Conservation (phyloP, 35 echinoderm and acorn worm species). For the Strongylocentrotus purpuratus region DNA sequence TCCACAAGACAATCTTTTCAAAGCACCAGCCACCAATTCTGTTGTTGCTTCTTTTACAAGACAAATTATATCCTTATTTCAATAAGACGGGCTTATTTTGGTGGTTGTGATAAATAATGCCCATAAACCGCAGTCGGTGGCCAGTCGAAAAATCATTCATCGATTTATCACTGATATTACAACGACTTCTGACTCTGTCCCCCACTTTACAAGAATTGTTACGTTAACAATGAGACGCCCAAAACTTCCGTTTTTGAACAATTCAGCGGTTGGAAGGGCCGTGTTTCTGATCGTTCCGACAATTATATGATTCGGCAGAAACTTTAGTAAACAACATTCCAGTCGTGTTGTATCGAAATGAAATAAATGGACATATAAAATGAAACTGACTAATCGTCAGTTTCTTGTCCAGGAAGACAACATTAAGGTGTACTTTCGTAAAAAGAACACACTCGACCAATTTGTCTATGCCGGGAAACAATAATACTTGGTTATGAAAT, state of each 20-base stretch:
- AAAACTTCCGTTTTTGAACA: background rate
- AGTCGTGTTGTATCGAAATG: background rate
- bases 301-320: background rate
- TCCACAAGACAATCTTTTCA: background rate
- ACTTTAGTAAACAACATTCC: slow-evolving; percentile 1
- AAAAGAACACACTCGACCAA: too few species aligned
- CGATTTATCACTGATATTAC: background rate
- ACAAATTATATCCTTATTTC: background rate
- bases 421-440: too few species aligned
- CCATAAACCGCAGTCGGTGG: background rate
- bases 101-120: background rate
- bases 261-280: background rate
- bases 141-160: background rate
- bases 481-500: too few species aligned
- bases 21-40: background rate
- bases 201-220: background rate
- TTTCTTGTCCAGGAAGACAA: too few species aligned
- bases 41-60: background rate
- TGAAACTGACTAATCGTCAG: background rate
- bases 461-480: too few species aligned
- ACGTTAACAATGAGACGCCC: background rate
- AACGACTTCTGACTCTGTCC: background rate
- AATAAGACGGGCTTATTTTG: slow-evolving; percentile 10
- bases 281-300: background rate
- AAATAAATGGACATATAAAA: slow-evolving; percentile 17